Base-by-base conservation (phyloP, 2,888 invertebrate species). In the Platypus cylindrus region DNA sequence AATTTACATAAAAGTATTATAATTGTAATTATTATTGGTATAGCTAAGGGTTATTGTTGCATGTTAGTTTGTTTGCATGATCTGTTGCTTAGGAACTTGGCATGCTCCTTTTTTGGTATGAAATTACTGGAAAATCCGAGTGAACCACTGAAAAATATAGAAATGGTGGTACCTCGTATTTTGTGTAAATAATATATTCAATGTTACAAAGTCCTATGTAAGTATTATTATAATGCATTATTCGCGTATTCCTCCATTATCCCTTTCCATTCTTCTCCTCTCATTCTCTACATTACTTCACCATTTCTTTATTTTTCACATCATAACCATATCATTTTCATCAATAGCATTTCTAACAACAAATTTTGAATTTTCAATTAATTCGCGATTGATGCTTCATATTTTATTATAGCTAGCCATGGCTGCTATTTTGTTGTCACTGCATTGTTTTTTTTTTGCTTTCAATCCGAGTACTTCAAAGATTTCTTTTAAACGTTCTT, bases 101-200 rank as follows among this genome's bases (percentile, higher is more conserved):
- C n/a, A n/a, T n/a, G n/a, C n/a, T n/a, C n/a, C n/a, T 17, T 29
- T 34, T 35, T 29, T 35, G 16, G 5, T 18, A 30, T 30, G 9
- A n/a, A 28, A 22, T 12, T 28, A 23, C 12, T 18, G 3, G 15
- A 33, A 18, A 24, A 13, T 30, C 35, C 30, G 36, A 36, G 30
- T 36, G 20, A 36, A 24, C 12, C 25, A 22, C 11, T 5, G 33
- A 34, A 25, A 31, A 34, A 34, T 38, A 38, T 17, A 18, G 38
- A 38, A 38, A 33, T 33, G 34, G 29, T 37, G 38, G 37, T 34
- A 38, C n/a, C n/a, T n/a, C n/a, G n/a, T n/a, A n/a, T n/a, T n/a
- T n/a, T n/a, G n/a, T n/a, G n/a, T 26, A 26, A 26, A 15, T 26
- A 26, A 15, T 13, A 26, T 15, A 26, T 5, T 13, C 15, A 26